These are phyloP conservation scores for Rhipidura dahli DNA, from an alignment of 2,113 vertebrate species.

Conservation along the genomic window DNA sequence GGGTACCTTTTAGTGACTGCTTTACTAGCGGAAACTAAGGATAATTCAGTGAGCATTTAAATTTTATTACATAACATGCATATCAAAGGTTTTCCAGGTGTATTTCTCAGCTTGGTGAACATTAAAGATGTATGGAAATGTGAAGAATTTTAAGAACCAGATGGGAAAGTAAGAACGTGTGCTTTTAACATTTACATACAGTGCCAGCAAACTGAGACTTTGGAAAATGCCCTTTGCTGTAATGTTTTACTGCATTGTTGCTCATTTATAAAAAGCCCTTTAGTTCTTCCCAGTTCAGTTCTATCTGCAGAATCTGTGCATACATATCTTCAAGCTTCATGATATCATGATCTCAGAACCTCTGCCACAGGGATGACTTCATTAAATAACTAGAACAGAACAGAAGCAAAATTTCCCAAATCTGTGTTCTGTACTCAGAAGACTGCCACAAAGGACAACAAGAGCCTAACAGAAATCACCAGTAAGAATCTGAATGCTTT, in stretches of 20 bases:
- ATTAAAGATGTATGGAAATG: not conserved
- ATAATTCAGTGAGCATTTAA: not conserved
- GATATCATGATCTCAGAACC: not conserved
- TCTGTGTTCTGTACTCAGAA: not conserved
- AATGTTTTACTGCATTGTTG: not conserved
- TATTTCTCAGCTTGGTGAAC: not conserved
- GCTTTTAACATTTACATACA: not conserved
- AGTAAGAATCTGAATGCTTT: not conserved
- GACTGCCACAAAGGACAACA: not conserved
- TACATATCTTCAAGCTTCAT: not conserved
- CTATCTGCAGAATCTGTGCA: not conserved
- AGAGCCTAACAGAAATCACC: not conserved
- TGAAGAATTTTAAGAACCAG: not conserved
- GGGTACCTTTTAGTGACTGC: not conserved
- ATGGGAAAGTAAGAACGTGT: not conserved
- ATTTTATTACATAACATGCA: not conserved
- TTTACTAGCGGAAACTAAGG: not conserved
- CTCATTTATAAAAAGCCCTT: not conserved
- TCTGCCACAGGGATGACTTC: not conserved
- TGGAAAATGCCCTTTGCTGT: not conserved
- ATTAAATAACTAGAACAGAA: not conserved
- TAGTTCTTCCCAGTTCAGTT: not conserved
- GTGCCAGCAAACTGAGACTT: not conserved
- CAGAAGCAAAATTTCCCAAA: not conserved
- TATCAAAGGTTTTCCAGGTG: not conserved